phyloP scores from a whole-genome alignment of 2,113 vertebrate genomes.

The Arenaria interpres region DNA sequence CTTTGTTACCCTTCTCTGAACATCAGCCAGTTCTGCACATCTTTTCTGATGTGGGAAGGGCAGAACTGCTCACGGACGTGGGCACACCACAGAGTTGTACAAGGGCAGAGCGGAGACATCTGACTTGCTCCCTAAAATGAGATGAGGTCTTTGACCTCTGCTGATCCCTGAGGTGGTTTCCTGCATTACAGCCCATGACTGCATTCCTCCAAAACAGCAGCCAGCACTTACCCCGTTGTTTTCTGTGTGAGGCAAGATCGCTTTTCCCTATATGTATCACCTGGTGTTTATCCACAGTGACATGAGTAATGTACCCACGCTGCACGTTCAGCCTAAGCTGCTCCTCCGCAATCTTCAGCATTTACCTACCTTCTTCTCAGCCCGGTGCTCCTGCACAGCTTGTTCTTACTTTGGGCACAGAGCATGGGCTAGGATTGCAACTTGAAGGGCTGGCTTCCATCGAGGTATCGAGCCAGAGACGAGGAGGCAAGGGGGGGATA shows the following conservation, averaged over 20 bases:
- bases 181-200: neutral
- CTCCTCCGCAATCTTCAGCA: neutral
- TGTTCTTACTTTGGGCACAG: neutral
- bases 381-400: neutral
- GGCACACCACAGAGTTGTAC: neutral
- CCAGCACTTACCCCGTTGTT: neutral
- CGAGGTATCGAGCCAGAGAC: neutral
- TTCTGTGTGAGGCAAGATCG: neutral
- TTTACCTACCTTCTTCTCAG: neutral
- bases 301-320: neutral
- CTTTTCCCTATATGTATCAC: neutral
- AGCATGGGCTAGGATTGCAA: neutral
- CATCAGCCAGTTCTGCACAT: neutral
- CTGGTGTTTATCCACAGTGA: neutral
- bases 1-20: neutral
- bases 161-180: neutral
- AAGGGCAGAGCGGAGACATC: neutral
- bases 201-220: rapidly evolving
- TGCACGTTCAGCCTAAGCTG: neutral
- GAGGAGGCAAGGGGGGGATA: neutral
- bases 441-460: neutral
- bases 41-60: neutral
- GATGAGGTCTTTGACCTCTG: neutral
- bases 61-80: neutral
- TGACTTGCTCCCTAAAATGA: neutral